A percentile compares a stretch with the other conserved stretches of the same genome.
Evolutionary conservation across 2,113 vertebrate species (phyloP).

Genomic region (Leptosomus discolor): DNA sequence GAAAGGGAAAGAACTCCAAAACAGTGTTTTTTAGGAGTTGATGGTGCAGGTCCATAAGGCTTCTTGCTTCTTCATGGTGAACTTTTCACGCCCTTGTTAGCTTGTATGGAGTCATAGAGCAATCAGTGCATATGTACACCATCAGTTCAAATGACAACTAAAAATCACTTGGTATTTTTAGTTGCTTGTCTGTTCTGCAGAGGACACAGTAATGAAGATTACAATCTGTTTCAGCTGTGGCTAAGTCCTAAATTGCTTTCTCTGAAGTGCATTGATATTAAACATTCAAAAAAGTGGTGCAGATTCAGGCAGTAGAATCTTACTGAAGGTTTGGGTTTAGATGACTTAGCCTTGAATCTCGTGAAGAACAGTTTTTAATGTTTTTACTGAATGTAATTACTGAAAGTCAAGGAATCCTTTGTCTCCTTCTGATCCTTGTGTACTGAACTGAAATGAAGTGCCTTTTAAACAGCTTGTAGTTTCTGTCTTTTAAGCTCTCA

Average conservation of each 20-base stretch:
- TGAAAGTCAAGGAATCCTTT: not conserved
- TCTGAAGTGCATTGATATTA: not conserved
- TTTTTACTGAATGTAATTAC: too few species aligned
- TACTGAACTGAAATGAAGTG: not conserved
- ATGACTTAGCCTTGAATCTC: too few species aligned
- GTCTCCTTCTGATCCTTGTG: not conserved
- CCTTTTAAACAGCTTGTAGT: not conserved
- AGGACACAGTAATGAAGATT: not conserved
- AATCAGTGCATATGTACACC: not conserved
- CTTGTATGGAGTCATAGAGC: not conserved
- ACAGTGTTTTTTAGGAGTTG: not conserved
- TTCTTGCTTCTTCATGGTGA: not conserved
- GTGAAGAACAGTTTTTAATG: too few species aligned
- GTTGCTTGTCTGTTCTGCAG: not conserved
- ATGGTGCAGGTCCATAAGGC: not conserved
- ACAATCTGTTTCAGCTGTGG: not conserved
- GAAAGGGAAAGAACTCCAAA: not conserved
- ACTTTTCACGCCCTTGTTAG: not conserved
- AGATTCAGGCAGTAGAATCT: not conserved
- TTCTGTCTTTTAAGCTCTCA: not conserved
- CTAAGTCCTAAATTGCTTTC: not conserved
- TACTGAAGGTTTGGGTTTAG: not conserved
- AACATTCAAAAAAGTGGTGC: not conserved
- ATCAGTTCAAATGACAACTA: not conserved
- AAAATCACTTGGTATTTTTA: not conserved